Conservation (phyloP, 2,113 vertebrate genomes). For the Oncorhynchus gorbuscha region DNA sequence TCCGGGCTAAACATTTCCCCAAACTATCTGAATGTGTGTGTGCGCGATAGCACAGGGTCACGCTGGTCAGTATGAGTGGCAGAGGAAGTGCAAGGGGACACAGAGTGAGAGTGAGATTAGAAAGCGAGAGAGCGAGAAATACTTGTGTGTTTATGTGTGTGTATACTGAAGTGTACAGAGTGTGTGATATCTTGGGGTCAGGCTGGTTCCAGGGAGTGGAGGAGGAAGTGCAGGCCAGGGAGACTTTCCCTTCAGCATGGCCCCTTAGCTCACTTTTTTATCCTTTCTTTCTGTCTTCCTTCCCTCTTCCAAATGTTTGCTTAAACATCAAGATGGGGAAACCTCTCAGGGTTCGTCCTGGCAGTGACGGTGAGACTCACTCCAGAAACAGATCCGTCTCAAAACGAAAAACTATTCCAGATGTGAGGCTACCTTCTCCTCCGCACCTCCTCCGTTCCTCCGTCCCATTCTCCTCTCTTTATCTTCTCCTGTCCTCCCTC, state of each 20-base stretch:
- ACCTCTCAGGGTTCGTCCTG: conserved; percentile 49
- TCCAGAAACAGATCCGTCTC: conserved; percentile 38
- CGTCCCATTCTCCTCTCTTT: conserved; percentile 5
- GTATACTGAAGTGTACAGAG: background rate
- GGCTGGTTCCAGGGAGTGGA: conserved; percentile 33
- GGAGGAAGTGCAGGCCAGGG: conserved; percentile 40
- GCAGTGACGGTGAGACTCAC: background rate
- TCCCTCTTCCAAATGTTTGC: conserved; percentile 65
- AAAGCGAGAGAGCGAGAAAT: too few relatives aligned
- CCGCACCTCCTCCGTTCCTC: conserved; percentile 1
- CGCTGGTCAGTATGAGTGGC: background rate
- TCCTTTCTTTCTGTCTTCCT: conserved; percentile 38
- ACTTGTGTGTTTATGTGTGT: background rate
- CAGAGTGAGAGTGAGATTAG: too few relatives aligned
- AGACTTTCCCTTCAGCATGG: conserved; percentile 47
- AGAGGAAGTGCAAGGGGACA: too few relatives aligned
- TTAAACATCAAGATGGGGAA: conserved; percentile 66
- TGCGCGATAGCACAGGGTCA: conserved; percentile 17
- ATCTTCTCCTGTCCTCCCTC: background rate
- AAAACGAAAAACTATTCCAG: conserved; percentile 60
- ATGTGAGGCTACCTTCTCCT: conserved; percentile 35
- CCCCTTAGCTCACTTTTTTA: conserved; percentile 27
- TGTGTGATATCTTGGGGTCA: conserved; percentile 14
- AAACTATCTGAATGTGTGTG: too few relatives aligned
- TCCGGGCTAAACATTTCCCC: background rate